Conservation (phyloP, 2,888 invertebrate genomes). For the Drosophila birchii region DNA sequence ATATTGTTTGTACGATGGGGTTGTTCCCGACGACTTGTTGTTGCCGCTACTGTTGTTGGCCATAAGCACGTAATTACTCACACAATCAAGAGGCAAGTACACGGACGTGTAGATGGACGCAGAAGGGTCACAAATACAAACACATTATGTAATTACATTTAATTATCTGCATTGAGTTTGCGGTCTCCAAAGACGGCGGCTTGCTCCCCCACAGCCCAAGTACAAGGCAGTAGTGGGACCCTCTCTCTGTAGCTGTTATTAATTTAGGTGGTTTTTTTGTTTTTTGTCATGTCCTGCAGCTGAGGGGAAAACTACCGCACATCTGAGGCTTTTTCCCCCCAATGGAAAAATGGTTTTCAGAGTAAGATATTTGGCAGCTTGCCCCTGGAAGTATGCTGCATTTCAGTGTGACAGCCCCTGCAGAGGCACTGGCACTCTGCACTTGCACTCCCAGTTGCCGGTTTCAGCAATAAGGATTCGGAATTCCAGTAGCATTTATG, state of each 20-base stretch:
- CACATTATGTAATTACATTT: constrained; percentile 77
- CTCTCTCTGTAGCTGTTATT: constrained; percentile 54
- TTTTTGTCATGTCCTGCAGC: constrained; percentile 27
- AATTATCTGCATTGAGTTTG: constrained; percentile 77
- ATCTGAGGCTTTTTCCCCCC: constrained; percentile 1
- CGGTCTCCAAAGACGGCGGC: constrained; percentile 41
- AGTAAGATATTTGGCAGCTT: constrained; percentile 28
- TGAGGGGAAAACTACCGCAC: constrained; percentile 16
- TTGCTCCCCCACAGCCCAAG: not conserved
- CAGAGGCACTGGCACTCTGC: constrained; percentile 10
- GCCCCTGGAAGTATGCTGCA: constrained; percentile 58
- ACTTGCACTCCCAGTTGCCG: constrained; percentile 1
- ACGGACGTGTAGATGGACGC: constrained; percentile 15
- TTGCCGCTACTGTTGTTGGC: constrained; percentile 23
- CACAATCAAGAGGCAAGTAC: constrained; percentile 22
- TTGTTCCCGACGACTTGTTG: constrained; percentile 16
- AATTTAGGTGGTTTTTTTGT: constrained; percentile 55
- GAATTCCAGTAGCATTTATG: constrained; percentile 2
- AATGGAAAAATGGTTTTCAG: constrained; percentile 4
- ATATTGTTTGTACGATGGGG: constrained; percentile 2
- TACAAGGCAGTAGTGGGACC: not conserved
- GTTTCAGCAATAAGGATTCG: constrained; percentile 1
- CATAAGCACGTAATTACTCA: constrained; percentile 56
- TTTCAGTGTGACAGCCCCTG: constrained; percentile 45
- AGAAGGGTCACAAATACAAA: constrained; percentile 42